Evolutionary conservation across 2,113 vertebrate genomes (phyloP), one percentile per base, ranked within the genome.

Genomic region (Pseudorhombus dupliciocellatus): DNA sequence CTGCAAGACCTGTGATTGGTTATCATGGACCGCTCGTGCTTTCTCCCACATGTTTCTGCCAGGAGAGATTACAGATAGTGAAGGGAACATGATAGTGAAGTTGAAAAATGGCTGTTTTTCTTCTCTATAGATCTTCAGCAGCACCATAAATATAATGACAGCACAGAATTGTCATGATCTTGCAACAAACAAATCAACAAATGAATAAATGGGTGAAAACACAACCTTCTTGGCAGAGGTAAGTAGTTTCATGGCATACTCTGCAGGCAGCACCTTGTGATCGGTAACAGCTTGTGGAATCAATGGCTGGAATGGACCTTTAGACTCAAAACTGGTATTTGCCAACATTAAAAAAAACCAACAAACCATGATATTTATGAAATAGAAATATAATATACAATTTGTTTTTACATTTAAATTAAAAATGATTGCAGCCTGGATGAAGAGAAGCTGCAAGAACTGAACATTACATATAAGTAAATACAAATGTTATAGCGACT

Each of bases 401-500:
- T 6, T 40, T 40, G 4, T 40, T 12, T 12, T 28, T 28, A 28
- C 5, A 28, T 28, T 37, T 37, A 37, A 9, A 44, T 15, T 44
- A 3, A n/a, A 48, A 48, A 48, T 48, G 5, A 48, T 48, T 48
- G 46, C 18, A n/a, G 20, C 46, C n/a, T 48, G 20, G 2, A 15
- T 2, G n/a, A 48, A 64, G n/a, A 48, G 7, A 18, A 40, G 9
- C 20, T 30, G 40, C 30, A 73, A 57, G 4, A 63, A 56, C 52
- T 22, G 56, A 6, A 42, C 26, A 52, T n/a, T 26, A 46, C 5
- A 61, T 28, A n/a, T n/a, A 1, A 55, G 7, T 10, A 60, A 18
- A 7, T 44, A 18, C 42, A 44, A 15, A 52, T 28, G 61, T 73
- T 31, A 61, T 71, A 75, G 65, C 77, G 80, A 83, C 70, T 74